Evolutionary conservation across 2,888 invertebrate genomes (phyloP).

Genomic region (Synergus japonicus): DNA sequence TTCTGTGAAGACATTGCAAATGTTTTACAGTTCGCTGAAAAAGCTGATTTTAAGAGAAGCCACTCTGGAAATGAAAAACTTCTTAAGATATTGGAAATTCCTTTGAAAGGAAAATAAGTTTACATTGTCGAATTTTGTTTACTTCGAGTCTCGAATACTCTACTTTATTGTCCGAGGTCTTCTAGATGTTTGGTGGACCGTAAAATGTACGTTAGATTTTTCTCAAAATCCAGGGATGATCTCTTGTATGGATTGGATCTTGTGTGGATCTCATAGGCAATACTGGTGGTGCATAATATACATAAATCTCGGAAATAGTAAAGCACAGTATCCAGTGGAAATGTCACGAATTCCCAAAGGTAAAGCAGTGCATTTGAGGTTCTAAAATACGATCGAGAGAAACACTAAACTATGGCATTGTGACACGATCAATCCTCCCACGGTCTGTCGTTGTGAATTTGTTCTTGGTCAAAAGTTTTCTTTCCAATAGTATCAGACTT

Average conservation of each 20-base stretch:
- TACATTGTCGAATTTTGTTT: neutral
- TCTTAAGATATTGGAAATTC: neutral
- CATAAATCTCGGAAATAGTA: neutral
- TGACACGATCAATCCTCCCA: neutral
- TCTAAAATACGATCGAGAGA: neutral
- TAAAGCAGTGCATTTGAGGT: neutral
- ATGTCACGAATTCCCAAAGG: neutral
- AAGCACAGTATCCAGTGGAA: neutral
- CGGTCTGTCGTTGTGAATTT: neutral
- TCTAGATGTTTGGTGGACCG: neutral
- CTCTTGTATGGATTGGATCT: neutral
- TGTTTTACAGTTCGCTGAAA: neutral
- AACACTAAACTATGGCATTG: neutral
- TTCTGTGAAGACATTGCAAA: no score
- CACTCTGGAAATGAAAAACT: neutral
- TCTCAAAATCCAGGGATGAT: neutral
- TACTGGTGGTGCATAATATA: neutral
- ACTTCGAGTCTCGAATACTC: neutral
- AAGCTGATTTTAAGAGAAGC: neutral
- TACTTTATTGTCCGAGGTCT: neutral
- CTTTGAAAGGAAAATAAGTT: neutral
- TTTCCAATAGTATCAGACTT: neutral
- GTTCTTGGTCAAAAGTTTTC: neutral
- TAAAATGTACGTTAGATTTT: neutral
- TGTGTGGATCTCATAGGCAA: neutral